These are phyloP conservation scores for Limnephilus marmoratus DNA, from an alignment of 2,888 invertebrate genomes.

Conservation along the genomic window DNA sequence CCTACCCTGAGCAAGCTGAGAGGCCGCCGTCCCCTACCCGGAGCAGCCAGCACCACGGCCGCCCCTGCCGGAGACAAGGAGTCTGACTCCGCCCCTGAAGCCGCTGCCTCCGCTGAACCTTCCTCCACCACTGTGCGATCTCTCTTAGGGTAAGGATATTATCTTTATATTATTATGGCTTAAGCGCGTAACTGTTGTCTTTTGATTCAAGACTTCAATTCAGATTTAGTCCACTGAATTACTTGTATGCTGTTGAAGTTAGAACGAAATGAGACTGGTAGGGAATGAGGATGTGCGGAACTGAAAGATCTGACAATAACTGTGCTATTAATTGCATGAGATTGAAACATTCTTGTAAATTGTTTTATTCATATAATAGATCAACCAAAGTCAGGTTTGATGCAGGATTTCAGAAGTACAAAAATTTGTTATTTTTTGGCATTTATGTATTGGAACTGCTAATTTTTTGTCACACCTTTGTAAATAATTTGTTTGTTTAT, in stretches of 20 bases:
- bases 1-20: conserved; percentile 71
- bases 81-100: conserved; percentile 61
- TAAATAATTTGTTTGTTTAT: conserved; percentile 5
- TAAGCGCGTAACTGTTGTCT: not conserved
- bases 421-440: not conserved
- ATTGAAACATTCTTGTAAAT: not conserved
- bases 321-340: not conserved
- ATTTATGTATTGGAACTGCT: not conserved
- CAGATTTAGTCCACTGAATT: not conserved
- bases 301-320: not conserved
- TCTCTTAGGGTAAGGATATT: conserved; percentile 54
- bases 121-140: conserved; percentile 59
- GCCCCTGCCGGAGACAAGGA: conserved; percentile 61
- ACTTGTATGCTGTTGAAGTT: not conserved
- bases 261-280: not conserved
- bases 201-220: not conserved
- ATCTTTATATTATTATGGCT: not conserved
- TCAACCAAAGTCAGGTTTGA: not conserved
- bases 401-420: not conserved
- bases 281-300: not conserved
- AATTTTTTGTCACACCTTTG: not conserved
- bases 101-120: conserved; percentile 63
- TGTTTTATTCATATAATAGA: not conserved
- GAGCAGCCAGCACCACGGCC: conserved; percentile 68
- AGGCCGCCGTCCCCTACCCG: conserved; percentile 67